These are phyloP conservation scores for Luperina nickerlii DNA, from an alignment of 2,888 invertebrate genomes.

Conservation along the genomic window DNA sequence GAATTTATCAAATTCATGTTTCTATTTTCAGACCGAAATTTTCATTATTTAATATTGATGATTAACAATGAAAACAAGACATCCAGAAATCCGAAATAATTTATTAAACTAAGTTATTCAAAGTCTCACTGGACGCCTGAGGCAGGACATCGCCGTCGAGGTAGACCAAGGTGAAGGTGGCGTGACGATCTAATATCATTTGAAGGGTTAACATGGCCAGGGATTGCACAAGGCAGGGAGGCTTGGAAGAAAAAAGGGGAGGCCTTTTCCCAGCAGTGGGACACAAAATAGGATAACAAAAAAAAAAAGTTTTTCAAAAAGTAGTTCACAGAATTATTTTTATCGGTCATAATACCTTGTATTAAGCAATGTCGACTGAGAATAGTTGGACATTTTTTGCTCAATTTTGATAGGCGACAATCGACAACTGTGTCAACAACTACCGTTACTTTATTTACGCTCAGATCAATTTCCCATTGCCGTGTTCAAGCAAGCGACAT, in stretches of 20 bases:
- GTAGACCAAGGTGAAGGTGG: no score
- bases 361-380: slow-evolving; percentile 23
- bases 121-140: no score
- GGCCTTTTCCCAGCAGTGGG: no score
- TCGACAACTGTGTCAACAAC: slow-evolving; percentile 40
- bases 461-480: slow-evolving; percentile 39
- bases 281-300: no score
- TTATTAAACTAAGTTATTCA: background rate
- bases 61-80: no score
- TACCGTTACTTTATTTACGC: slow-evolving; percentile 50
- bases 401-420: slow-evolving; percentile 29
- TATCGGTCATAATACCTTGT: slow-evolving; percentile 18
- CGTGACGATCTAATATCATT: no score
- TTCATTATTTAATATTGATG: background rate
- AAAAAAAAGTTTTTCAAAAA: background rate
- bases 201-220: no score
- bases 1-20: background rate
- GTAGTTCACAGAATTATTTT: slow-evolving; percentile 9
- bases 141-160: no score
- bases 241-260: no score
- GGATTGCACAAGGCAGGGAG: no score
- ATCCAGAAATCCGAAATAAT: background rate
- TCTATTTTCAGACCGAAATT: background rate
- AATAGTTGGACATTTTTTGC: slow-evolving; percentile 40
- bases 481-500: slow-evolving; percentile 19